Percentiles rank a stretch among this genome's conserved stretches.
phyloP scores from a whole-genome alignment of 2,888 invertebrate genomes.

The Andrena chrysosceles region DNA sequence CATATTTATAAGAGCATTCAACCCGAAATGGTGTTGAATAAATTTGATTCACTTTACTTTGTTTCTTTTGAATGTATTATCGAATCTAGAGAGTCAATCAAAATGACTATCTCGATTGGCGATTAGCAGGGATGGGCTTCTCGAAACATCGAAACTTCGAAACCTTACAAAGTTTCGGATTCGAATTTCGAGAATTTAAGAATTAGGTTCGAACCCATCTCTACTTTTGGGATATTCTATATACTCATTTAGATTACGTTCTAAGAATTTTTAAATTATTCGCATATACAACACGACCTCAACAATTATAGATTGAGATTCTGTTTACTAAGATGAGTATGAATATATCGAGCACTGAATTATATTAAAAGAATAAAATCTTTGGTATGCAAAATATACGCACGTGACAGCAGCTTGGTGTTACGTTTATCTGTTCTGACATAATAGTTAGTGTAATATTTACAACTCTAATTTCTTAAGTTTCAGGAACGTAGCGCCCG shows the following conservation, averaged over 20 bases:
- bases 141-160: too few relatives aligned
- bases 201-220: too few relatives aligned
- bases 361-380: not conserved
- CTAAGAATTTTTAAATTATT: not conserved
- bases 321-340: not conserved
- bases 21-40: not conserved
- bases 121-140: too few relatives aligned
- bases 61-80: not conserved
- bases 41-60: slow-evolving; percentile 9
- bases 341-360: not conserved
- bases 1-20: slow-evolving; percentile 30
- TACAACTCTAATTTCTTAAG: slow-evolving; percentile 3
- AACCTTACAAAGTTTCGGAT: too few relatives aligned
- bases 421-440: not conserved
- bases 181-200: too few relatives aligned
- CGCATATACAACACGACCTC: not conserved
- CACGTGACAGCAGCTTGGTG: not conserved
- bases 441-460: slow-evolving; percentile 25
- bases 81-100: not conserved
- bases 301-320: not conserved
- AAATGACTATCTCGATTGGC: not conserved
- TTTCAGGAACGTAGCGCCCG: not conserved
- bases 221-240: not conserved
- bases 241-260: not conserved
- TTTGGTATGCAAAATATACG: slow-evolving; percentile 28